Percentiles rank a stretch among this genome's conserved stretches.
These are phyloP conservation scores for Callyntrura guangdongensis DNA, from an alignment of 2,888 invertebrate species.

Conservation along the genomic window DNA sequence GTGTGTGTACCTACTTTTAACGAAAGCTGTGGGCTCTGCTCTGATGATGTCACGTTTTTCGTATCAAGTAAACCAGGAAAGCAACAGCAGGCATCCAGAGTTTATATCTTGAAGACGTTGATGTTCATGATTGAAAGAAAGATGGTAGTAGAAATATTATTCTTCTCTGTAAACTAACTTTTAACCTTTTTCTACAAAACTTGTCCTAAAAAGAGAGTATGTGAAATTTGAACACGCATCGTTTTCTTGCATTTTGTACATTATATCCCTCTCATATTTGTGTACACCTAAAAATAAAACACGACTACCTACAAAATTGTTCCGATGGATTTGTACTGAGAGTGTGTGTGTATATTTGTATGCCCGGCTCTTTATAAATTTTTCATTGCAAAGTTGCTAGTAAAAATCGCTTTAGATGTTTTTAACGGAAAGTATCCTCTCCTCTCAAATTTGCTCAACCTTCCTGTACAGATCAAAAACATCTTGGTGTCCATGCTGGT, in stretches of 20 bases:
- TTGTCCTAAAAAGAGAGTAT: no score
- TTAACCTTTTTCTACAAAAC: constrained; percentile 42
- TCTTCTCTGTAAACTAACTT: constrained; percentile 53
- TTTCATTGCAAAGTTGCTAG: no score
- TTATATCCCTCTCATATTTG: no score
- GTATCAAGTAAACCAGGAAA: no score
- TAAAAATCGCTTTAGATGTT: no score
- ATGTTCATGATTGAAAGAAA: constrained; percentile 29
- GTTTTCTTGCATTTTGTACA: no score
- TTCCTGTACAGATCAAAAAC: background rate
- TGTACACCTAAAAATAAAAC: constrained; percentile 3
- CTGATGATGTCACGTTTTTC: no score
- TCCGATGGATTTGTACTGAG: background rate
- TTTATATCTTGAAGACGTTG: background rate
- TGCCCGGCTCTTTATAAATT: no score
- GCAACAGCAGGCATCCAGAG: no score
- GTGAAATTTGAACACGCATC: background rate
- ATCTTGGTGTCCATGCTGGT: background rate
- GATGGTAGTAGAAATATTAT: constrained; percentile 18
- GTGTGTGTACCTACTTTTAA: no score
- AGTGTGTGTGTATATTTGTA: no score
- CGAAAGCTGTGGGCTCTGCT: no score
- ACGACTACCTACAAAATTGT: background rate
- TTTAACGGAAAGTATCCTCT: constrained; percentile 42
- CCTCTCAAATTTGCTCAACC: constrained; percentile 2